phyloP scores from a whole-genome alignment of 2,797 vertebrate genomes.

The Botia kubotai region DNA sequence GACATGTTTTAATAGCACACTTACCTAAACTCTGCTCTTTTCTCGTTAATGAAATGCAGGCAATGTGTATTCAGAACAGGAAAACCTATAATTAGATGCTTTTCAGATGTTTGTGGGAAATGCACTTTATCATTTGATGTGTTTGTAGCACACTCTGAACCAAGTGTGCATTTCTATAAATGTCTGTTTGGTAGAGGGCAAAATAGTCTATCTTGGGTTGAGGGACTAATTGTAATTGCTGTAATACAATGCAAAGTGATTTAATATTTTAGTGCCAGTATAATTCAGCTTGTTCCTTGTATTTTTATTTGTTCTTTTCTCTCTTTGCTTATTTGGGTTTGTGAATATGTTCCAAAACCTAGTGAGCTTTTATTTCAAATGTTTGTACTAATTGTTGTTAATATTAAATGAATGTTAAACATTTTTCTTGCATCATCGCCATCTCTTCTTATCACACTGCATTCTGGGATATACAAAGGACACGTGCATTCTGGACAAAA shows the following conservation, averaged over 20 bases:
- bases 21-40: not conserved
- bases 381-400: no score
- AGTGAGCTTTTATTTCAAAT: no score
- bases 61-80: constrained; percentile 8
- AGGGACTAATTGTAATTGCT: constrained; percentile 7
- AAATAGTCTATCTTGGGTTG: not conserved
- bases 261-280: constrained; percentile 5
- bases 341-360: not conserved
- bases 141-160: not conserved
- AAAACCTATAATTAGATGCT: constrained; percentile 20
- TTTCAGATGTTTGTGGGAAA: constrained; percentile 5
- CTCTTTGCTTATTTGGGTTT: not conserved
- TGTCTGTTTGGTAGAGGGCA: constrained; percentile 5
- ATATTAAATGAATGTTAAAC: no score
- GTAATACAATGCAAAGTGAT: not conserved
- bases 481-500: no score
- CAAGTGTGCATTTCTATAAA: constrained; percentile 1
- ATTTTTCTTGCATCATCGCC: no score
- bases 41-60: not conserved
- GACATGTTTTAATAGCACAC: constrained; percentile 17
- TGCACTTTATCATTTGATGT: not conserved
- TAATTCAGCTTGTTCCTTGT: not conserved
- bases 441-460: no score
- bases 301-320: not conserved
- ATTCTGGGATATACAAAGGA: no score